Base-by-base conservation (phyloP, 2,888 invertebrate species). In the Archaeoteleia sp. region DNA sequence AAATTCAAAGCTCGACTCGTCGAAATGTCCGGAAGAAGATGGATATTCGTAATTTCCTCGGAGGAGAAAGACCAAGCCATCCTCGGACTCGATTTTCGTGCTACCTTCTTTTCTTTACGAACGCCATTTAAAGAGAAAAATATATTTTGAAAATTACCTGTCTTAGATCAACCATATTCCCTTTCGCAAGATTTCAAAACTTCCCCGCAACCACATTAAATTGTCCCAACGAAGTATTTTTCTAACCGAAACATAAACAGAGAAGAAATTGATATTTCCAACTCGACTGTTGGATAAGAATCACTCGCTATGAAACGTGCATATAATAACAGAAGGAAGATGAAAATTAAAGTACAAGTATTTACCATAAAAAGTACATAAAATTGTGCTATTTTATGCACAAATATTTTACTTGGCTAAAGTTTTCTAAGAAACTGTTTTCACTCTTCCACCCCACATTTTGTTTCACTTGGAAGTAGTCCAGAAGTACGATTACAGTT, bases 31-130 rank as follows among this genome's bases (percentile, higher is more conserved):
- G 67, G 70, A 73, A 53, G 74, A 79, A 79, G 79, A 79, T 78
- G 76, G 79, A 79, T 80, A 79, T 74, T 75, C 76, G 74, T 78
- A 79, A 80, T 80, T 80, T 79, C 73, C 75, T 70, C 58, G 70
- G 54, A 34, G 25, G 37, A 8, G 37, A 35, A 37, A 42, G 48
- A 43, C 17, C 25, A 12, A 17, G 27, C 23, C 20, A 10, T 30
- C 9, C 15, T 32, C 9, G 14, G 23, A 43, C 14, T 27, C 27
- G 34, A 43, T 27, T 54, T 34, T 54, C 34, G 30, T 34, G 10
- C 20, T 14, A 42, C 12, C 34, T 34, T 7, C 25, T 10, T 27
- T 54, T 32, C 30, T 42, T 42, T 20, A 13, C 8, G 2, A 12
- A 29, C 37, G 25, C 20, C 25, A 10, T 51, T n/a, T 9, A 10